phyloP scores from a whole-genome alignment of 2,888 invertebrate species.

The Erebia ligea region DNA sequence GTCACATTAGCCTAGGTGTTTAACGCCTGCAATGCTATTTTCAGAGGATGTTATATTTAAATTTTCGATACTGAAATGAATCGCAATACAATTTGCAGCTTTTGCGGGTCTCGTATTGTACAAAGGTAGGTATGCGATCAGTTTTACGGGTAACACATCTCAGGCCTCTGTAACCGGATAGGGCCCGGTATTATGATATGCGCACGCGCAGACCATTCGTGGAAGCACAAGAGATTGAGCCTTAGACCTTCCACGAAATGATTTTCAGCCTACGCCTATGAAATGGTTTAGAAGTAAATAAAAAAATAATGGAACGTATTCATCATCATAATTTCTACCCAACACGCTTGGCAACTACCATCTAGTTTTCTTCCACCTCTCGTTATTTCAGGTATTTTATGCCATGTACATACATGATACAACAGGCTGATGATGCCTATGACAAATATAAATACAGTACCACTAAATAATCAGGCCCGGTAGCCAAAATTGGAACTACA shows the following conservation, averaged over 20 bases:
- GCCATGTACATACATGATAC: too few relatives aligned
- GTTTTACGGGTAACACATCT: constrained; percentile 18
- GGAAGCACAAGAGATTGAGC: constrained; percentile 46
- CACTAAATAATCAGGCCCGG: too few relatives aligned
- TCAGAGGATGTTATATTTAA: too few relatives aligned
- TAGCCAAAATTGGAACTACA: too few relatives aligned
- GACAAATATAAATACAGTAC: too few relatives aligned
- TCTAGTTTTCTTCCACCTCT: too few relatives aligned
- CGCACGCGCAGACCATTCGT: constrained; percentile 52
- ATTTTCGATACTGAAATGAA: not conserved
- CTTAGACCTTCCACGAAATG: not conserved
- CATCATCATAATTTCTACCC: too few relatives aligned
- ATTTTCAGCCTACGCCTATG: constrained; percentile 9
- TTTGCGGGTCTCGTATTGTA: not conserved
- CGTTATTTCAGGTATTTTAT: too few relatives aligned
- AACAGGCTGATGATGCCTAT: too few relatives aligned
- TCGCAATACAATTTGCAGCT: not conserved
- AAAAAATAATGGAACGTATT: not conserved
- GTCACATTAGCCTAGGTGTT: too few relatives aligned
- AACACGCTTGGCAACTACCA: too few relatives aligned
- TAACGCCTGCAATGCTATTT: too few relatives aligned
- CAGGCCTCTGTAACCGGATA: constrained; percentile 51
- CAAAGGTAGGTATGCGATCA: not conserved
- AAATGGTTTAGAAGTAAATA: not conserved
- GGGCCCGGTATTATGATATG: constrained; percentile 48